Base-by-base conservation (phyloP, 2,888 invertebrate genomes). In the Helicoverpa assulta region DNA sequence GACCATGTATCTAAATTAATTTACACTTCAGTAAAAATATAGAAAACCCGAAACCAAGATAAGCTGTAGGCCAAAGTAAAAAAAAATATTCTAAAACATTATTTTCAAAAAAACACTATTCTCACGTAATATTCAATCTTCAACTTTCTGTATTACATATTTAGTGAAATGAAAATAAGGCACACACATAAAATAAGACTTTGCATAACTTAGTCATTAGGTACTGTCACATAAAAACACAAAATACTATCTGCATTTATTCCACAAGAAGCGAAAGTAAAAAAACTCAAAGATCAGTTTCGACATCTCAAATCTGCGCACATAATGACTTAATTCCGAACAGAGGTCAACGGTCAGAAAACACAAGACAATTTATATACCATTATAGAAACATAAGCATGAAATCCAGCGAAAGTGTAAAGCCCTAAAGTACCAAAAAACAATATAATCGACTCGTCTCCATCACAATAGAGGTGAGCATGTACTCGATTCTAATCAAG, bases 301-400 rank as follows among this genome's bases (percentile, higher is more conserved):
- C 61, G 65, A 68, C 53, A 60, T 61, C 53, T 60, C 56, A 53
- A 57, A 33, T 60, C 47, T 55, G 68, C 55, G 47, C 55, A 66
- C 29, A 51, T 75, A 84, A 81, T 80, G 70, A 78, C 80, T 85
- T 72, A 74, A 84, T 78, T 73, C 68, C 61, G 80, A 82, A 82
- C 85, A 73, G 76, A 83, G 89, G 89, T 91, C 89, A 89, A 83
- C 87, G 85, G 85, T 86, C 86, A 85, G 70, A 81, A 87, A 84
- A 86, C 82, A 89, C 88, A 88, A 85, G 87, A 86, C 85, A 85
- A 88, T 89, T 78, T 86, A 86, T 83, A 83, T 78, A 81, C 86
- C 90, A 91, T 91, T 90, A 93, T 85, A 89, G 89, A 82, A 77
- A 82, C 85, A 88, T 91, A 50, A 70, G 50, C 67, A 72, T 77